These are phyloP conservation scores for Xenentodon cancila DNA, from an alignment of 2,797 vertebrate species.

Conservation along the genomic window DNA sequence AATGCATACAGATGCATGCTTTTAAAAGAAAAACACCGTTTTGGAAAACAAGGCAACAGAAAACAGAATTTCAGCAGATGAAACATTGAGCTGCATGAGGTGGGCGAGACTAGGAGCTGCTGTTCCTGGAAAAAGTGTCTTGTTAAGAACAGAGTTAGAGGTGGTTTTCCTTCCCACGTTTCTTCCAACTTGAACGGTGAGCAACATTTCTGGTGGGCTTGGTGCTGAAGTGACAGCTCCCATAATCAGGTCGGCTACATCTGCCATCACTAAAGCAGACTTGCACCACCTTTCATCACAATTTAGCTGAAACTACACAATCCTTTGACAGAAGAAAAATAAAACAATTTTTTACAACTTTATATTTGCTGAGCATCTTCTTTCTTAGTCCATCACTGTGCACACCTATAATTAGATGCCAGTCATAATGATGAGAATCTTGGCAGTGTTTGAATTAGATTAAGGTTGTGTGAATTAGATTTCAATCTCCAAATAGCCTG, in stretches of 20 bases:
- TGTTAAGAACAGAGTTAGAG: constrained; percentile 14
- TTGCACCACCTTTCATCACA: constrained; percentile 53
- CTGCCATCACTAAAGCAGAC: constrained; percentile 49
- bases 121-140: not conserved
- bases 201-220: constrained; percentile 25
- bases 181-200: constrained; percentile 19
- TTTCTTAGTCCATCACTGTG: constrained; percentile 21
- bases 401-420: constrained; percentile 67
- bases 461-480: constrained; percentile 62
- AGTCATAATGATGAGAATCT: constrained; percentile 64
- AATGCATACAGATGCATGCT: too few relatives aligned
- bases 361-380: constrained; percentile 20
- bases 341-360: constrained; percentile 27
- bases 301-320: constrained; percentile 50
- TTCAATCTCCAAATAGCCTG: constrained; percentile 58
- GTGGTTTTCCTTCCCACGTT: not conserved
- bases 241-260: constrained; percentile 48
- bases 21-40: too few relatives aligned
- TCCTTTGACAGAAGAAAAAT: constrained; percentile 32
- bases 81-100: constrained; percentile 9
- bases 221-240: constrained; percentile 42
- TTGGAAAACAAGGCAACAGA: not conserved
- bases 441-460: constrained; percentile 67
- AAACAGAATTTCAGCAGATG: too few relatives aligned
- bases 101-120: constrained; percentile 17